Base-by-base conservation (phyloP, 2,888 invertebrate species). In the Luperina nickerlii region DNA sequence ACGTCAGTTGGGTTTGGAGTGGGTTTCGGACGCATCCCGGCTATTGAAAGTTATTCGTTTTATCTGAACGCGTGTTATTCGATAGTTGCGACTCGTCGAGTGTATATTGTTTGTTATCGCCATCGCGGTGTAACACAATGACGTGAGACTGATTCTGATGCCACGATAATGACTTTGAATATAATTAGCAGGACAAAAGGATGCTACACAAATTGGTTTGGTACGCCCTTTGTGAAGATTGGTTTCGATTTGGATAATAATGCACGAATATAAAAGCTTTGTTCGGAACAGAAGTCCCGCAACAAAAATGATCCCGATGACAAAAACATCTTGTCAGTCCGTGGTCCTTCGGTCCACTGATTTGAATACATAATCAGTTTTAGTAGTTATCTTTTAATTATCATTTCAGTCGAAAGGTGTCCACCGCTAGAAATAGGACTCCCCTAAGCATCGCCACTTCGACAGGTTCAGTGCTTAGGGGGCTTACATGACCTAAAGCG, bases 11-110 rank as follows among this genome's bases (percentile, higher is more conserved):
- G 2, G n/a, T 54, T 24, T 24, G 27, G 42, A 42, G 1, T 45
- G 42, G 32, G 18, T 70, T 6, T 79, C 20, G 32, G 54, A 74
- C 82, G 88, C 84, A 89, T 81, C 78, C 73, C 45, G 65, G 67
- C 74, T 51, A 85, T 79, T 83, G 78, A 85, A 74, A 82, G 89
- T 88, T 87, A 78, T 84, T 82, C 83, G 79, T 82, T 80, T 84
- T 86, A 89, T 88, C 83, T 81, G 67, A 67, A 82, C 74, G 79
- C 79, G 60, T 86, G 88, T 87, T 83, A 87, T 83, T 86, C 38
- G 89, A 87, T 86, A 86, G 79, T 83, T 57, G 63, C 74, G 60
- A 80, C 27, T 76, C 65, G 60, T 74, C 42, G 75, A 80, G 63
- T 32, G 75, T 13, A 73, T 89, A 76, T 85, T 85, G 87, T 88